These are phyloP conservation scores for Diplodus sargus DNA, from an alignment of 2,797 vertebrate genomes.

Conservation along the genomic window DNA sequence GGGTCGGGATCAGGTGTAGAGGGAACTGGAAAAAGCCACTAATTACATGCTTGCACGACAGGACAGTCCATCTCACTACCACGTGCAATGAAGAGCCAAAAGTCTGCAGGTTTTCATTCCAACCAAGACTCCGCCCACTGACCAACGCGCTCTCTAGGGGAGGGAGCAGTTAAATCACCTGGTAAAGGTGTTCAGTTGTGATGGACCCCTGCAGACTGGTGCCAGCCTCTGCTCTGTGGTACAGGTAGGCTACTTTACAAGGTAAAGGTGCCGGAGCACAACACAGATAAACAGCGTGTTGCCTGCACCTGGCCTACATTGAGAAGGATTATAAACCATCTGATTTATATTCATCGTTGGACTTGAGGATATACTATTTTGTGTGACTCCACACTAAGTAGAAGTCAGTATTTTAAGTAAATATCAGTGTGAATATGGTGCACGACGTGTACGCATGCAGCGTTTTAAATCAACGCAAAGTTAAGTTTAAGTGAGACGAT, in stretches of 20 bases:
- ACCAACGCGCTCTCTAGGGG: background rate
- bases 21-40: background rate
- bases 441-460: background rate
- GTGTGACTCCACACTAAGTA: background rate
- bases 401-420: background rate
- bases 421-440: background rate
- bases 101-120: conserved; percentile 5
- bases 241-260: background rate
- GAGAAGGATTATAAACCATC: background rate
- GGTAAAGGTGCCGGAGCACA: background rate
- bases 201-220: background rate
- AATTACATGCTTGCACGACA: background rate
- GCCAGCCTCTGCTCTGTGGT: background rate
- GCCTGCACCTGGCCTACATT: background rate
- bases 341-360: no score
- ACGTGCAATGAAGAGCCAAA: background rate
- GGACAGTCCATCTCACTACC: background rate
- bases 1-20: conserved; percentile 1
- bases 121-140: conserved; percentile 31
- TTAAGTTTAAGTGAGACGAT: background rate
- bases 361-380: background rate
- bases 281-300: background rate
- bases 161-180: conserved; percentile 11
- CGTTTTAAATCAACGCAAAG: background rate
- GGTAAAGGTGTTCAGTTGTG: background rate